Percentiles rank a stretch among this genome's conserved stretches.
phyloP scores from a whole-genome alignment of 2,113 vertebrate species.

The Elaphurus davidianus region DNA sequence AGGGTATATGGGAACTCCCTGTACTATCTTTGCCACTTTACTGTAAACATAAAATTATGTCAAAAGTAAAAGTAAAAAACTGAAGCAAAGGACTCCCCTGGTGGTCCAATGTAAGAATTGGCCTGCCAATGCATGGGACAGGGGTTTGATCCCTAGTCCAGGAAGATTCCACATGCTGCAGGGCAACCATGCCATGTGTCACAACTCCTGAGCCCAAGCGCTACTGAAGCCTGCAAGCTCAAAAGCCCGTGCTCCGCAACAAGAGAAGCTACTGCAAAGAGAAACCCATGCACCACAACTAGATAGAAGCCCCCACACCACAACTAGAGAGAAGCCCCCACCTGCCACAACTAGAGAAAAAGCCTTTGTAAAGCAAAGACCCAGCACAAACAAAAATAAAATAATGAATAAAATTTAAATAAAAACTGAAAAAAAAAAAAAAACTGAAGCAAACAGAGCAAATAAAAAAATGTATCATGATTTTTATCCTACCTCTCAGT shows the following conservation, averaged over 20 bases:
- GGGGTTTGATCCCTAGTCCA: background rate
- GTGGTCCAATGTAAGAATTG: background rate
- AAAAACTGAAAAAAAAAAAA: background rate
- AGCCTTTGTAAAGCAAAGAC: background rate
- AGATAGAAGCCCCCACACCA: background rate
- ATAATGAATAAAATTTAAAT: background rate
- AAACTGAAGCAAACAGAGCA: background rate
- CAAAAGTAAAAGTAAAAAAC: background rate
- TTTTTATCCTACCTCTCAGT: background rate
- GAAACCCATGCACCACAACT: accelerated
- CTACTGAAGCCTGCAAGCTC: background rate
- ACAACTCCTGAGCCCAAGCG: background rate
- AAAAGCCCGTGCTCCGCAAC: background rate
- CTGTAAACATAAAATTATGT: slow-evolving; percentile 19
- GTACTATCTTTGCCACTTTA: background rate
- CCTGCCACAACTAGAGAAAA: background rate
- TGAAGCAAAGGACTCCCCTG: background rate
- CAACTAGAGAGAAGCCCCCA: too few species aligned
- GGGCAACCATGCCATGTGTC: background rate
- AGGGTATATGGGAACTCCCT: background rate
- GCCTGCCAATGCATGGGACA: background rate
- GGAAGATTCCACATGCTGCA: background rate
- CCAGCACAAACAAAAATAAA: background rate
- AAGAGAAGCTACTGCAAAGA: background rate
- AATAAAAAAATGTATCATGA: background rate